phyloP scores from a whole-genome alignment of 2,113 vertebrate species.

The Protobothrops flavoviridis region DNA sequence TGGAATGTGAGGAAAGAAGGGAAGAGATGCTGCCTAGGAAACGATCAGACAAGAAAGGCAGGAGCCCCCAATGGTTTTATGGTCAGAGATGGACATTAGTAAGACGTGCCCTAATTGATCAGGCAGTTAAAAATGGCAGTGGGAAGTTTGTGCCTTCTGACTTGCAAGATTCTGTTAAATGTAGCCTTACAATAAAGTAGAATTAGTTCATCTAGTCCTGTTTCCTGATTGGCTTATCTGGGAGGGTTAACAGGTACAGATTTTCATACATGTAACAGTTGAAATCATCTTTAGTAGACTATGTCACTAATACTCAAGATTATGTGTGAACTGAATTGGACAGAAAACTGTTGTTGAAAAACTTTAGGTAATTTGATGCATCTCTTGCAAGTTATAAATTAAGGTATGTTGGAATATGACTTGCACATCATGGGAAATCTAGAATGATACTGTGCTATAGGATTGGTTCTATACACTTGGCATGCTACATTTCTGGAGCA shows the following conservation, averaged over 20 bases:
- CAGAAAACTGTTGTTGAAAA: not conserved
- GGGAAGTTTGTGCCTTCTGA: too few species aligned
- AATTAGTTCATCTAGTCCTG: too few species aligned
- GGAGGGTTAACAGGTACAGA: not conserved
- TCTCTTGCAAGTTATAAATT: not conserved
- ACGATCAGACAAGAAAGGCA: too few species aligned
- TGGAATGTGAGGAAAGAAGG: too few species aligned
- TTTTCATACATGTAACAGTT: not conserved
- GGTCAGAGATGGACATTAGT: too few species aligned
- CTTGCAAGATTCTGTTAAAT: too few species aligned
- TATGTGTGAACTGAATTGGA: not conserved
- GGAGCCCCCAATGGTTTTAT: too few species aligned
- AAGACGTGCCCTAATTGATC: too few species aligned
- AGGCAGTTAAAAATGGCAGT: too few species aligned
- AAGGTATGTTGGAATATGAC: not conserved
- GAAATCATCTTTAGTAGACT: not conserved
- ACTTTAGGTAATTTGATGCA: not conserved
- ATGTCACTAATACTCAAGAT: not conserved
- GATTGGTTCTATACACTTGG: not conserved
- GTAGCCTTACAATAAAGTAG: too few species aligned
- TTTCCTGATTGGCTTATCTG: too few species aligned
- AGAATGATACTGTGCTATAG: not conserved
- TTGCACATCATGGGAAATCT: not conserved
- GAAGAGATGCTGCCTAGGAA: too few species aligned
- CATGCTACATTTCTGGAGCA: not conserved